phyloP scores from a whole-genome alignment of 37 sponge, comb jelly and placozoan species.

The Beroe forskalii region DNA sequence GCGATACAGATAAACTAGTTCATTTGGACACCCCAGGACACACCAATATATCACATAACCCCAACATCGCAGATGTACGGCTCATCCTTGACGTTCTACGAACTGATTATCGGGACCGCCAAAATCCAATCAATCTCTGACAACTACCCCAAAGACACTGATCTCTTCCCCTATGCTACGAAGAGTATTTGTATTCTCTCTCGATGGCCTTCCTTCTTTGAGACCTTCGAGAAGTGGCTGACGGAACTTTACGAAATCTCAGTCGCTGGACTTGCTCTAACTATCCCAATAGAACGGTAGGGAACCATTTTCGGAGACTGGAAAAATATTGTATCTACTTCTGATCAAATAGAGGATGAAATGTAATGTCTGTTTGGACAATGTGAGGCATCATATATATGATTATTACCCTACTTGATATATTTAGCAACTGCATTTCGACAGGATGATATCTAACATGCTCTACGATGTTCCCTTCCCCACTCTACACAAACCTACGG shows the following conservation, averaged over 20 bases:
- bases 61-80: slow-evolving; percentile 55
- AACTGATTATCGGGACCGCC: slow-evolving; percentile 17
- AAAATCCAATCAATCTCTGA: background rate
- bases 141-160: background rate
- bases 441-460: slow-evolving; percentile 63
- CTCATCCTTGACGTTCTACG: slow-evolving; percentile 31
- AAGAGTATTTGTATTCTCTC: slow-evolving; percentile 48
- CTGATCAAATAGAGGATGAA: too few species aligned
- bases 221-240: slow-evolving; percentile 55
- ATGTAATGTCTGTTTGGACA: too few species aligned
- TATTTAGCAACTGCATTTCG: too few species aligned
- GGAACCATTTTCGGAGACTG: too few species aligned
- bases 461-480: slow-evolving; percentile 60
- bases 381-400: background rate
- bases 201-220: slow-evolving; percentile 47
- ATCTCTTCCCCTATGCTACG: slow-evolving; percentile 48
- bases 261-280: slow-evolving; percentile 46
- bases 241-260: slow-evolving; percentile 49
- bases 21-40: background rate
- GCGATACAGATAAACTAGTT: too few species aligned
- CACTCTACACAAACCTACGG: slow-evolving; percentile 22
- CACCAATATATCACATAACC: background rate
- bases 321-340: too few species aligned
- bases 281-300: slow-evolving; percentile 49
- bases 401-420: background rate